phyloP scores from a whole-genome alignment of 2,113 vertebrate species.

The Brachyhypopomus occidentalis region DNA sequence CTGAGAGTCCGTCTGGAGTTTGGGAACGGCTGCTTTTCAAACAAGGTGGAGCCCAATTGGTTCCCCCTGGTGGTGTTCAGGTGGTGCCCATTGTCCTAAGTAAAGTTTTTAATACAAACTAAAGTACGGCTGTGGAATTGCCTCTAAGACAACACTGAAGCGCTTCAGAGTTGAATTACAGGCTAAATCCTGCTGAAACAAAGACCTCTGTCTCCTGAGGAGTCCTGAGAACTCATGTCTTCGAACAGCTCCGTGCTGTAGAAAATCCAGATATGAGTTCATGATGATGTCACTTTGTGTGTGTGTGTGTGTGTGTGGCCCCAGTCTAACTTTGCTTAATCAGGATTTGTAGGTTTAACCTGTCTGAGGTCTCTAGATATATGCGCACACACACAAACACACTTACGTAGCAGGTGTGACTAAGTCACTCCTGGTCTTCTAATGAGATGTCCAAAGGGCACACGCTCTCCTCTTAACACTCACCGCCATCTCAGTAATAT shows the following conservation, averaged over 20 bases:
- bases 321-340: conserved; percentile 15
- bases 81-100: background rate
- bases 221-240: background rate
- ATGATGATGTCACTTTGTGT: conserved; percentile 45
- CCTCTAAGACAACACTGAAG: background rate
- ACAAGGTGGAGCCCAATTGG: too few species aligned
- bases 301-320: background rate
- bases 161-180: background rate
- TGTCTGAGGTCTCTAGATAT: conserved; percentile 3
- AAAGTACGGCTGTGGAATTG: background rate
- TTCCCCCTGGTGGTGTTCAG: background rate
- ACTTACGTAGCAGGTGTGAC: conserved; percentile 38
- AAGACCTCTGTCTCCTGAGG: background rate
- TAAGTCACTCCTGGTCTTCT: conserved; percentile 24
- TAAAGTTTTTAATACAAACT: background rate
- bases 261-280: conserved; percentile 9
- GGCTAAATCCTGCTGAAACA: background rate
- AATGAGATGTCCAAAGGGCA: conserved; percentile 48
- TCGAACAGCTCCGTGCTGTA: background rate
- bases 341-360: conserved; percentile 33
- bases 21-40: background rate
- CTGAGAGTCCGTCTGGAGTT: background rate
- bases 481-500: conserved; percentile 46
- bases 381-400: background rate
- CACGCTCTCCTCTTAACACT: conserved; percentile 9